Evolutionary conservation across 30 jellyfish, hydroid and myxozoan species (phyloP), one percentile per base, ranked within the genome.

Genomic region (Calvadosia cruxmelitensis): DNA sequence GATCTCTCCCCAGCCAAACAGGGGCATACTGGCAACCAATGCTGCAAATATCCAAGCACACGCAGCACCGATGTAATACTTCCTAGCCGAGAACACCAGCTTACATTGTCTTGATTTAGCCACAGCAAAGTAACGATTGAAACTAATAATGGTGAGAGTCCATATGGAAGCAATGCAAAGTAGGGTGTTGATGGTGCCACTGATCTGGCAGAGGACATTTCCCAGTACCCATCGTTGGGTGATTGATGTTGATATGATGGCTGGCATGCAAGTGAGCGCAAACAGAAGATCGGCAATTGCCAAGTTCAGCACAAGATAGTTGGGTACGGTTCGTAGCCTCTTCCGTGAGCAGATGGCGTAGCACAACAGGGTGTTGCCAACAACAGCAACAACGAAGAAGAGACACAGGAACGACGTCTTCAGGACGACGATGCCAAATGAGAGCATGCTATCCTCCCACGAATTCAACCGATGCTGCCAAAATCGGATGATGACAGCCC

Each of bases 271-370:
- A 31, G 93, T 81, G 16, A 82, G 16, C 10, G 81, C 74, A 33
- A 80, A 89, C 0, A 89, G 80, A 15, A 89, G 69, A 63, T 89
- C 98, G 2, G 98, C 94, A n/a, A 82, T 64, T n/a, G 98, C 98
- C 12, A 89, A 80, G 61, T 82, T 89, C 34, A 82, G 78, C 3
- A 89, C 95, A 63, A 83, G 76, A 66, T 81, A 89, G 73, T 89
- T 89, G 0, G 98, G 92, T 66, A 89, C 33, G 12, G 95, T 81
- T 65, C 77, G 84, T 1, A 89, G 75, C 42, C 84, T 74, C 30
- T 61, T 50, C 66, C 73, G 53, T 68, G 61, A 72, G 68, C 66
- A 28, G 31, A 89, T 82, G 1, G 95, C 93, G 27, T 71, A 48
- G 65, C 93, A 74, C 5, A 89, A 93, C 7, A 74, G 64, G 10